Evolutionary conservation across 1,140 invertebrate genomes (phyloP).

Genomic region (Mercenaria mercenaria): DNA sequence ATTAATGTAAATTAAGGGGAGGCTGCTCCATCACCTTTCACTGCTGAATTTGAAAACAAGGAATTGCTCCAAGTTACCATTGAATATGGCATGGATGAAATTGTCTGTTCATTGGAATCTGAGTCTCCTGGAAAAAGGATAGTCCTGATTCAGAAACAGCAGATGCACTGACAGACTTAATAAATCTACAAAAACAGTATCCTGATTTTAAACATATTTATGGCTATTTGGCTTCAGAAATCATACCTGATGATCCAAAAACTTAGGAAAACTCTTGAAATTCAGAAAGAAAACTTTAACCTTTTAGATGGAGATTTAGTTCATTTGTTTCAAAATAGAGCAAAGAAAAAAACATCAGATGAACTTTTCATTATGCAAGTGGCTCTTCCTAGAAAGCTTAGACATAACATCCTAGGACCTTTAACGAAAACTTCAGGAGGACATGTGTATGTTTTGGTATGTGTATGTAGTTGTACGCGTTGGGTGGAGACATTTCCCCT

Average conservation of each 20-base stretch:
- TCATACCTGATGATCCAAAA: slow-evolving; percentile 60
- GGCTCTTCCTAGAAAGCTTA: slow-evolving; percentile 56
- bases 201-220: slow-evolving; percentile 36
- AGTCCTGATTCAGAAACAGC: not conserved
- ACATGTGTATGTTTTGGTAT: slow-evolving; percentile 61
- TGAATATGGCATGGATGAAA: not conserved
- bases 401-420: slow-evolving; percentile 68
- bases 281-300: slow-evolving; percentile 63
- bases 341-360: slow-evolving; percentile 45
- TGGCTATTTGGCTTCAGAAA: slow-evolving; percentile 27
- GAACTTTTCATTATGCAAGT: slow-evolving; percentile 39
- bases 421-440: slow-evolving; percentile 50
- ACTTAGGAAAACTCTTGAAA: slow-evolving; percentile 2
- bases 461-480: slow-evolving; percentile 57
- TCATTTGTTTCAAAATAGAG: slow-evolving; percentile 63
- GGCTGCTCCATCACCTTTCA: not conserved
- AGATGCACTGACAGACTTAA: not conserved
- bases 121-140: not conserved
- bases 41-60: not conserved
- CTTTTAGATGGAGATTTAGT: slow-evolving; percentile 65
- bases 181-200: slow-evolving; percentile 6
- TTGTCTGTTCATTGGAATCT: not conserved
- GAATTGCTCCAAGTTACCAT: not conserved
- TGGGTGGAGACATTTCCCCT: slow-evolving; percentile 49
- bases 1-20: too few species aligned